Percentiles rank a stretch among this genome's conserved stretches.
Conservation (phyloP, 2,888 invertebrate genomes). For the Tachina fera region DNA sequence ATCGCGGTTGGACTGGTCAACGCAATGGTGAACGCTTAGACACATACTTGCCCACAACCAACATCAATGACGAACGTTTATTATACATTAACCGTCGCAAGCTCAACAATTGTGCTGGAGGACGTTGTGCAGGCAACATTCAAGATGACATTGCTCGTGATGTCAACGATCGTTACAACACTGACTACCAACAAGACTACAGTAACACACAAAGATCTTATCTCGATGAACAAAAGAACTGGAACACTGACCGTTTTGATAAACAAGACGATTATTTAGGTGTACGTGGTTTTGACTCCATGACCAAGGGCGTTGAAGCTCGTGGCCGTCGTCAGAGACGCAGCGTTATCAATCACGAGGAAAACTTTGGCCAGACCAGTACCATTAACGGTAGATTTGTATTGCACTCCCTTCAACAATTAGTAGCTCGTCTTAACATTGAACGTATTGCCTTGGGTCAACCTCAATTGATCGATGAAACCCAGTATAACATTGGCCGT, state of each 20-base stretch:
- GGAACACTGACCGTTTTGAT: background rate
- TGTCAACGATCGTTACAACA: conserved; percentile 66
- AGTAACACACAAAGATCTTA: background rate
- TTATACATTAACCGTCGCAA: conserved; percentile 74
- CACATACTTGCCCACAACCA: conserved; percentile 61
- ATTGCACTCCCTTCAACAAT: conserved; percentile 87
- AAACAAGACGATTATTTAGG: background rate
- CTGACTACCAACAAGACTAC: conserved; percentile 63
- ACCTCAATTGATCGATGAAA: conserved; percentile 81
- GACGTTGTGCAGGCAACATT: conserved; percentile 66
- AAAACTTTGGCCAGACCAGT: background rate
- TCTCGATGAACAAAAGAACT: background rate
- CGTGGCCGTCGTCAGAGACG: conserved; percentile 73
- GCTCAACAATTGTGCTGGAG: conserved; percentile 53
- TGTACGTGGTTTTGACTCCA: background rate
- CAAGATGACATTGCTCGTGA: conserved; percentile 56
- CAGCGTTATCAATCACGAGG: conserved; percentile 77
- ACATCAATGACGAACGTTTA: conserved; percentile 74
- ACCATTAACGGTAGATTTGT: conserved; percentile 85
- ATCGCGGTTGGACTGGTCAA: conserved; percentile 2
- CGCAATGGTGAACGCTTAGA: conserved; percentile 29
- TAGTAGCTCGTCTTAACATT: conserved; percentile 88
- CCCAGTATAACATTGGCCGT: background rate
- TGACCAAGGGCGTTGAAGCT: background rate
- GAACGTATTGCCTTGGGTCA: conserved; percentile 88